A percentile compares a stretch with the other conserved stretches of the same genome.
Evolutionary conservation across 2,113 vertebrate genomes (phyloP).

Genomic region (Bubo scandiacus): DNA sequence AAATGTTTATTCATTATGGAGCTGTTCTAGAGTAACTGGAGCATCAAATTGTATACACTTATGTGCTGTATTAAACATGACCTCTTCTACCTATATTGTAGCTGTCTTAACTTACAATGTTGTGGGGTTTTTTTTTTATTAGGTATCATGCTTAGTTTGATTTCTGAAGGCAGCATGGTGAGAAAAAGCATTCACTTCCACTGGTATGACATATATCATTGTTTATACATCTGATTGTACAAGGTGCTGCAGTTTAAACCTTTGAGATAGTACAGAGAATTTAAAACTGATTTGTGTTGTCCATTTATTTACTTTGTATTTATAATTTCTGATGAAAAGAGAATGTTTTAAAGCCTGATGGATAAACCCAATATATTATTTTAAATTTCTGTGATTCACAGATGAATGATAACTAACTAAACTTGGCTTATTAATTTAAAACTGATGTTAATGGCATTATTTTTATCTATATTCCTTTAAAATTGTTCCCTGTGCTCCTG

Average conservation of each 20-base stretch:
- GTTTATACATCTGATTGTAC: background rate
- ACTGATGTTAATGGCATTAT: background rate
- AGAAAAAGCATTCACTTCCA: background rate
- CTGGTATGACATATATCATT: background rate
- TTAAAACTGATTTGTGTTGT: background rate
- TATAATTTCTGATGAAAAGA: background rate
- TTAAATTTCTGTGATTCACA: background rate
- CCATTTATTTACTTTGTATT: background rate
- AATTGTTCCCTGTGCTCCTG: slow-evolving; percentile 3
- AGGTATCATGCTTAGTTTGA: background rate
- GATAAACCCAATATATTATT: background rate
- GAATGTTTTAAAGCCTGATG: background rate
- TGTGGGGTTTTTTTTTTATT: background rate
- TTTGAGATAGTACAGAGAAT: background rate
- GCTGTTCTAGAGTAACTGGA: background rate
- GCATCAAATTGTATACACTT: background rate
- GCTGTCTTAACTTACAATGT: background rate
- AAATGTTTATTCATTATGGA: background rate
- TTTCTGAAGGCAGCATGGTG: background rate
- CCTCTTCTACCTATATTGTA: background rate
- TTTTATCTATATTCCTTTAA: slow-evolving; percentile 4
- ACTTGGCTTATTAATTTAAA: slow-evolving; percentile 15
- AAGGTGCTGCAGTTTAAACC: background rate
- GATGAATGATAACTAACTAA: background rate
- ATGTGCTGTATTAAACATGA: background rate